phyloP scores from a whole-genome alignment of 2,797 vertebrate genomes.

The Gadopsis marmoratus region DNA sequence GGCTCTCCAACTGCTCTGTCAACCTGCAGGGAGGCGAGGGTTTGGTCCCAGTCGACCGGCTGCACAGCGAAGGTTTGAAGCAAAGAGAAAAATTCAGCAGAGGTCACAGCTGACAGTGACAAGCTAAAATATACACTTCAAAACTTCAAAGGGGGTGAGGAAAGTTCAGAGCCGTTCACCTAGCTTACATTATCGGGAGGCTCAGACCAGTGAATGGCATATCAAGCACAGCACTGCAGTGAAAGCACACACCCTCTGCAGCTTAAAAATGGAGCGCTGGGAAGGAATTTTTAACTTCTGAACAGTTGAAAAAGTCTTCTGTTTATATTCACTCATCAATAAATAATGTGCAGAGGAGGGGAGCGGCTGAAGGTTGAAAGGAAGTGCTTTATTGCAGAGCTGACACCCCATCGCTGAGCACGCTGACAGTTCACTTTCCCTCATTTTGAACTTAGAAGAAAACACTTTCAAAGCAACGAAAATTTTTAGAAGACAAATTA shows the following conservation, averaged over 20 bases:
- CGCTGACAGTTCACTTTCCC: slow-evolving; percentile 11
- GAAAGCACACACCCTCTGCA: slow-evolving; percentile 1
- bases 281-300: slow-evolving; percentile 25
- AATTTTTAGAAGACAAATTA: slow-evolving; percentile 13
- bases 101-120: slow-evolving; percentile 22
- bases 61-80: slow-evolving; percentile 53
- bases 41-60: slow-evolving; percentile 87
- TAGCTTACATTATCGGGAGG: slow-evolving; percentile 5
- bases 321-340: slow-evolving; percentile 47
- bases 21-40: slow-evolving; percentile 85
- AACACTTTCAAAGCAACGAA: slow-evolving; percentile 20
- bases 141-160: slow-evolving; percentile 30
- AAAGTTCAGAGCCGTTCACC: slow-evolving; percentile 25
- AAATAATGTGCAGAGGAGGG: slow-evolving; percentile 40
- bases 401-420: slow-evolving; percentile 12
- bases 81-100: slow-evolving; percentile 19
- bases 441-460: slow-evolving; percentile 11
- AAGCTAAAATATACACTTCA: slow-evolving; percentile 13
- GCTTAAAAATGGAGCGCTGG: slow-evolving; percentile 22
- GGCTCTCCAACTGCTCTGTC: slow-evolving; percentile 86
- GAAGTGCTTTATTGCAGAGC: slow-evolving; percentile 28
- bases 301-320: slow-evolving; percentile 7
- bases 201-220: slow-evolving; percentile 21
- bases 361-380: slow-evolving; percentile 37
- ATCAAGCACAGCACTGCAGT: slow-evolving; percentile 40